Evolutionary conservation across 2,888 invertebrate species (phyloP).

Genomic region (Pomacea canaliculata): DNA sequence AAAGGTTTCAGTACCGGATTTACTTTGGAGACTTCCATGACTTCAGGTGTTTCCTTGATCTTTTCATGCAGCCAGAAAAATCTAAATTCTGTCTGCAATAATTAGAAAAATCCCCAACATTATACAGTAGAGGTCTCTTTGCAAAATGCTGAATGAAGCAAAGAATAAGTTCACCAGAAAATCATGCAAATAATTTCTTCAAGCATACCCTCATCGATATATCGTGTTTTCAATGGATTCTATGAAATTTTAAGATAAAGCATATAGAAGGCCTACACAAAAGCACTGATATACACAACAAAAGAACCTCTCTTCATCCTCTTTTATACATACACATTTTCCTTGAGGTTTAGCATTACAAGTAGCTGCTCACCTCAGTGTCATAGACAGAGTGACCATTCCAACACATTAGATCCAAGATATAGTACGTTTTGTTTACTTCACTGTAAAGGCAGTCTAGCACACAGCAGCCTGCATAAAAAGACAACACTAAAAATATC

Average conservation of each 20-base stretch:
- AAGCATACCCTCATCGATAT: too few relatives aligned
- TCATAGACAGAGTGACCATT: conserved; percentile 79
- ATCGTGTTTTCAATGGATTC: too few relatives aligned
- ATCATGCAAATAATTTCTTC: too few relatives aligned
- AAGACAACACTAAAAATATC: conserved; percentile 9
- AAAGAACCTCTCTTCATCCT: neutral
- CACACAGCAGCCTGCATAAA: conserved; percentile 74
- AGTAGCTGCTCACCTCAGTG: conserved; percentile 76
- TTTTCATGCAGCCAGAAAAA: conserved; percentile 86
- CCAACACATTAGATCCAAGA: conserved; percentile 89
- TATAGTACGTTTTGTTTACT: conserved; percentile 77
- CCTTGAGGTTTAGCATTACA: neutral
- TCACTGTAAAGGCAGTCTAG: conserved; percentile 86
- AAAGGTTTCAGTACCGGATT: conserved; percentile 32
- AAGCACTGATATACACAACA: too few relatives aligned
- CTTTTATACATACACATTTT: neutral
- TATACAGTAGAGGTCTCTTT: too few relatives aligned
- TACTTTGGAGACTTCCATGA: conserved; percentile 32
- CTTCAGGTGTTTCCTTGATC: conserved; percentile 75
- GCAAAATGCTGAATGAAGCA: too few relatives aligned
- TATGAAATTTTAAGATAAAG: too few relatives aligned
- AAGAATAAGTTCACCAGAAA: too few relatives aligned
- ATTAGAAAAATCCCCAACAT: conserved; percentile 30
- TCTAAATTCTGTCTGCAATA: conserved; percentile 83
- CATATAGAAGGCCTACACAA: too few relatives aligned